Conservation (phyloP, 2,888 invertebrate genomes). For the Sepioteuthis lessoniana region DNA sequence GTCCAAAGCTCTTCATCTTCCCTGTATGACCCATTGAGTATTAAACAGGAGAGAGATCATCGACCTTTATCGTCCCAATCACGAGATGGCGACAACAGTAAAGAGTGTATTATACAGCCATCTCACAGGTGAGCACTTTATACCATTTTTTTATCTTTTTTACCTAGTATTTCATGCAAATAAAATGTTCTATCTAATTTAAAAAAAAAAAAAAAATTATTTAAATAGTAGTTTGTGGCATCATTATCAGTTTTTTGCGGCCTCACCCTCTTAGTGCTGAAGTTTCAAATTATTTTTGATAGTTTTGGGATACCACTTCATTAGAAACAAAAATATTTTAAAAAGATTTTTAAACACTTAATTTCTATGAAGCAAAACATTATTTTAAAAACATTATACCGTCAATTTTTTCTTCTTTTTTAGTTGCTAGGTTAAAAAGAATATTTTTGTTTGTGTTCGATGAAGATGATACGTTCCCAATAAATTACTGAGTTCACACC, state of each 20-base stretch:
- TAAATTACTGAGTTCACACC: neutral
- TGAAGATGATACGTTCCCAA: neutral
- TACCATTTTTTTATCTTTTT: neutral
- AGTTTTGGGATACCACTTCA: neutral
- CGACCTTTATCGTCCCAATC: slow-evolving; percentile 66
- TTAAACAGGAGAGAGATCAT: slow-evolving; percentile 65
- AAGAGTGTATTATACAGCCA: slow-evolving; percentile 57
- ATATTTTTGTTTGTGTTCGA: neutral
- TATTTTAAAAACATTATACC: neutral
- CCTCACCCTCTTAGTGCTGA: neutral
- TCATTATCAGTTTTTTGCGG: neutral
- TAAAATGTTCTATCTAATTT: neutral
- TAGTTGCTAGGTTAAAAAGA: neutral
- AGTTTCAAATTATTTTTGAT: neutral
- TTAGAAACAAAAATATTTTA: neutral
- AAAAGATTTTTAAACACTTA: neutral
- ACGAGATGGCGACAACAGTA: slow-evolving; percentile 66
- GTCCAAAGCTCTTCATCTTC: slow-evolving; percentile 63
- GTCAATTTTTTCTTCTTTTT: neutral
- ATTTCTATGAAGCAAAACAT: neutral
- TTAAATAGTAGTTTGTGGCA: neutral
- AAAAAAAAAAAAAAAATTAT: no score
- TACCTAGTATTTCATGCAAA: neutral
- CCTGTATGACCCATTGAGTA: slow-evolving; percentile 60
- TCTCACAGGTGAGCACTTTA: slow-evolving; percentile 39